Percentiles rank a stretch among this genome's conserved stretches.
phyloP scores from a whole-genome alignment of 2,797 vertebrate genomes.

The Sphaeramia orbicularis region DNA sequence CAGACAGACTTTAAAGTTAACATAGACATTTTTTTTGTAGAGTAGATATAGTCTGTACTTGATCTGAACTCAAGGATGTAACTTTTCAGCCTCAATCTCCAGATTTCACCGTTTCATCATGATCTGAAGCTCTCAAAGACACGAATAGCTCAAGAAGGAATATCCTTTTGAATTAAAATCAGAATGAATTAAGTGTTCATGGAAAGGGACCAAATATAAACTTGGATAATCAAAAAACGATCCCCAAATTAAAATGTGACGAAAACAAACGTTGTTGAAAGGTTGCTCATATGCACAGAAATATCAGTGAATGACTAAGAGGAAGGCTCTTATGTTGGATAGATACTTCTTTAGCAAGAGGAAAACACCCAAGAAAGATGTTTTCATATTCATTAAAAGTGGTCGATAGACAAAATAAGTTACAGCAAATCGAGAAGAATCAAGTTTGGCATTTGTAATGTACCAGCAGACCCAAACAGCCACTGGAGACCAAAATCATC shows the following conservation, averaged over 20 bases:
- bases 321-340: not conserved
- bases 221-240: not conserved
- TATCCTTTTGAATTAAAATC: conserved; percentile 28
- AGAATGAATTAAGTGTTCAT: conserved; percentile 12
- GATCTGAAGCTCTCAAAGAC: conserved; percentile 30
- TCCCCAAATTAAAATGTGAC: conserved; percentile 4
- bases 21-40: not conserved
- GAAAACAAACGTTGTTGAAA: not conserved
- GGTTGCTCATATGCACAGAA: not conserved
- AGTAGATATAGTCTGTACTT: conserved; percentile 11
- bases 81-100: conserved; percentile 20
- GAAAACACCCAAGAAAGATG: not conserved
- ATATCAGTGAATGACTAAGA: not conserved
- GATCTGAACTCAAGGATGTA: conserved; percentile 24
- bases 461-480: too few species aligned
- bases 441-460: too few species aligned
- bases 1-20: not conserved
- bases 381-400: not conserved
- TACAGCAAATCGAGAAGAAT: too few species aligned
- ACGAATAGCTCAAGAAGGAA: conserved; percentile 11
- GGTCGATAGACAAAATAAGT: too few species aligned
- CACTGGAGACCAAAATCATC: too few species aligned
- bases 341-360: not conserved
- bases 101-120: conserved; percentile 46
- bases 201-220: conserved; percentile 17